Base-by-base conservation (phyloP, 2,888 invertebrate species). In the Drosophila picticornis region DNA sequence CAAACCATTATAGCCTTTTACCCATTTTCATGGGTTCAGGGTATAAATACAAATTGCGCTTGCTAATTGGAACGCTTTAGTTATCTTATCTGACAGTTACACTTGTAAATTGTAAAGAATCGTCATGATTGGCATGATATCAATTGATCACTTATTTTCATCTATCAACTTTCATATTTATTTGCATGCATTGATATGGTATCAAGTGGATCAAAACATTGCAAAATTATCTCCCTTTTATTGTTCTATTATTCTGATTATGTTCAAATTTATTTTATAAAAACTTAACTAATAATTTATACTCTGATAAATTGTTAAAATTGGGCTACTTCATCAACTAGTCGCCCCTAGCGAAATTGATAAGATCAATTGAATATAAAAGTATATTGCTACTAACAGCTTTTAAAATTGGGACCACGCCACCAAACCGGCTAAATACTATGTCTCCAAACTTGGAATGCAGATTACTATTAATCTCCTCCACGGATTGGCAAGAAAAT, bases 31-130 rank as follows among this genome's bases (percentile, higher is more conserved):
- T 32, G 0, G 11, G 32, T 32, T 32, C 32, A 11, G 11, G 32
- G 32, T 32, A 32, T 11, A 32, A 1, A 19, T 1, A 4, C 36
- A 36, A 36, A 6, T 4, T 55, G 5, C 10, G 2, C 9, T 1
- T 34, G 34, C 16, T n/a, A 10, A 7, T 32, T 31, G 11, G 11
- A 31, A 16, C 11, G 5, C 0, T 2, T 13, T 2, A 4, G 46
- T 2, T 36, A 29, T 51, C 51, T 60, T 29, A 60, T 60, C 60
- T 10, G 6, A 32, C n/a, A 59, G 3, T n/a, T 16, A 9, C 13
- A 40, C 29, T 13, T 9, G 1, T 9, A 13, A n/a, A 19, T 10
- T 50, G 3, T 27, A 27, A 34, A 27, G 2, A 50, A 36, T 29
- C 11, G 16, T 51, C 27, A 34, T 5, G 34, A n/a, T n/a, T 27